Conservation (phyloP, 2,888 invertebrate species). For the Melinopterus prodromus region DNA sequence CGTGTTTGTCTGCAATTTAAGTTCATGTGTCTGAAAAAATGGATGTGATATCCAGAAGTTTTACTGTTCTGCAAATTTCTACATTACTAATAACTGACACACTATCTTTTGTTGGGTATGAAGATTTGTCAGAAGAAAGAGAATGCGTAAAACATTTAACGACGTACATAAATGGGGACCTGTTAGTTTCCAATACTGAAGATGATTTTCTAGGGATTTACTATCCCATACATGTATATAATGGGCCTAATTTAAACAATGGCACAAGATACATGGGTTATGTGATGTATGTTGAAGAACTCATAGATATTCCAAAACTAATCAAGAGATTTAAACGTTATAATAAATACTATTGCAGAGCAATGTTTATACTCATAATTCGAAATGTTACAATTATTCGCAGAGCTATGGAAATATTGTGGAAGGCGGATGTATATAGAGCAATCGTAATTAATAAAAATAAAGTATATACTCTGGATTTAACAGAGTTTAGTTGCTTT, state of each 20-base stretch:
- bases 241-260: not conserved
- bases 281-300: not conserved
- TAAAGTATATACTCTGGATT: slow-evolving; percentile 7
- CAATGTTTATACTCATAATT: slow-evolving; percentile 8
- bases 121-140: not conserved
- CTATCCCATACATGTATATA: not conserved
- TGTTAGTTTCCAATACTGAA: not conserved
- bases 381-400: not conserved
- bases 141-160: not conserved
- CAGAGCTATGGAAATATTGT: not conserved
- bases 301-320: not conserved
- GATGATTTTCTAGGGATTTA: not conserved
- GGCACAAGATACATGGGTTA: not conserved
- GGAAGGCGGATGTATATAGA: slow-evolving; percentile 9
- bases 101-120: not conserved
- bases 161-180: not conserved
- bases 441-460: not conserved
- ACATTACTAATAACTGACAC: not conserved
- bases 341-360: slow-evolving; percentile 15
- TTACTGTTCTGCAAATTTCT: not conserved
- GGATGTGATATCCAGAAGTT: not conserved
- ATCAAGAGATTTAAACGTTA: not conserved
- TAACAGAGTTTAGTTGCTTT: slow-evolving; percentile 7
- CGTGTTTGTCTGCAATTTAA: no score
- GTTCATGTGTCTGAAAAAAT: not conserved